phyloP scores from a whole-genome alignment of 2,797 vertebrate genomes.

The Poeciliopsis gracilis region DNA sequence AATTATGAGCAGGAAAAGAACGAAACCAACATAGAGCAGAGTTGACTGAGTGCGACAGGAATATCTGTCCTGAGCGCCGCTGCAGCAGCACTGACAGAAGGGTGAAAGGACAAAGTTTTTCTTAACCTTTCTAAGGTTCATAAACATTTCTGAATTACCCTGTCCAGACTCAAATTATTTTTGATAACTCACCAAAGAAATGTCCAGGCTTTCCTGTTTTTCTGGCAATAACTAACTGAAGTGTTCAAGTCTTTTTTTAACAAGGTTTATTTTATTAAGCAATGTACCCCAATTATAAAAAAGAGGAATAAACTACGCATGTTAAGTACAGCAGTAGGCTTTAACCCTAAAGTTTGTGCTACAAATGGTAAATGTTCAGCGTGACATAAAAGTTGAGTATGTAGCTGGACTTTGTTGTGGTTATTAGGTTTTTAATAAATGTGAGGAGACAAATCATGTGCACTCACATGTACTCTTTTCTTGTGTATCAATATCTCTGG shows the following conservation, averaged over 20 bases:
- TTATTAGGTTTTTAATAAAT: neutral
- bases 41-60: neutral
- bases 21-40: constrained; percentile 24
- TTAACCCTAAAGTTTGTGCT: neutral
- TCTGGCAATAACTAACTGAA: neutral
- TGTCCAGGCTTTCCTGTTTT: neutral
- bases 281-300: neutral
- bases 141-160: neutral
- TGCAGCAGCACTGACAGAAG: neutral
- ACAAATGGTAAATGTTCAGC: neutral
- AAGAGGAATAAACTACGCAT: neutral
- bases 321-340: neutral
- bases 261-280: neutral
- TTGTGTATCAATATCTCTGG: neutral
- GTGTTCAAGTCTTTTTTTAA: neutral
- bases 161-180: neutral
- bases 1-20: constrained; percentile 42
- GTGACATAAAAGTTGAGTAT: neutral
- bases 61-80: constrained; percentile 6
- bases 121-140: neutral
- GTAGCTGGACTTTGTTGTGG: neutral
- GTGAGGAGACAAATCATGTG: neutral
- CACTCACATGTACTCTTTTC: neutral
- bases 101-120: neutral
- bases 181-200: neutral